Evolutionary conservation across 1,140 invertebrate genomes (phyloP).

Genomic region (Pollicipes pollicipes): DNA sequence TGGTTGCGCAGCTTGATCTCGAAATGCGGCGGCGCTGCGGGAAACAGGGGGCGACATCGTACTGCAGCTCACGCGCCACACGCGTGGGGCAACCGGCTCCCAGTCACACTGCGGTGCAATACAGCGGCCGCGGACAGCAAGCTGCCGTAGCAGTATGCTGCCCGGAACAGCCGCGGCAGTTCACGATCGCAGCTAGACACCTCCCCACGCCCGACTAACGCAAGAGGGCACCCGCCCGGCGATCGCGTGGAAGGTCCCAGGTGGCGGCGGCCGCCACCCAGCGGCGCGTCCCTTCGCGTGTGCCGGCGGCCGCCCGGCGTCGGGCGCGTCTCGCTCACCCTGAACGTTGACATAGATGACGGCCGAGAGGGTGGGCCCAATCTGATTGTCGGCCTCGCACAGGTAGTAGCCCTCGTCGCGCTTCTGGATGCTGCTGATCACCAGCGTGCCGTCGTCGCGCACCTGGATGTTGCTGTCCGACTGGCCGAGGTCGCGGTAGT

Average conservation of each 20-base stretch:
- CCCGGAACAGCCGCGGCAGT: too few relatives aligned
- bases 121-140: too few relatives aligned
- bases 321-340: constrained; percentile 48
- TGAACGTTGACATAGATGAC: constrained; percentile 83
- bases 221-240: constrained; percentile 1
- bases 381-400: constrained; percentile 88
- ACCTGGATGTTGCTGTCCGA: constrained; percentile 64
- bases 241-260: neutral
- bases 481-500: constrained; percentile 77
- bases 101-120: too few relatives aligned
- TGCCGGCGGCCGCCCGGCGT: neutral
- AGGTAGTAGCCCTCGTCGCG: constrained; percentile 85
- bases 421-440: constrained; percentile 75
- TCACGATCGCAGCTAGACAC: too few relatives aligned
- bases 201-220: too few relatives aligned
- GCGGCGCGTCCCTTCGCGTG: neutral
- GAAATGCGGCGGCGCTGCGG: constrained; percentile 79
- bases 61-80: too few relatives aligned
- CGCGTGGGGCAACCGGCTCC: too few relatives aligned
- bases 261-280: neutral
- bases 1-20: constrained; percentile 79
- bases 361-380: constrained; percentile 80
- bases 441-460: constrained; percentile 74
- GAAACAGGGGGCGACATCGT: too few relatives aligned
- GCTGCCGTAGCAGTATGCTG: too few relatives aligned